Percentiles rank a stretch among this genome's conserved stretches.
Conservation (phyloP, 2,113 vertebrate genomes). For the Anhinga anhinga region DNA sequence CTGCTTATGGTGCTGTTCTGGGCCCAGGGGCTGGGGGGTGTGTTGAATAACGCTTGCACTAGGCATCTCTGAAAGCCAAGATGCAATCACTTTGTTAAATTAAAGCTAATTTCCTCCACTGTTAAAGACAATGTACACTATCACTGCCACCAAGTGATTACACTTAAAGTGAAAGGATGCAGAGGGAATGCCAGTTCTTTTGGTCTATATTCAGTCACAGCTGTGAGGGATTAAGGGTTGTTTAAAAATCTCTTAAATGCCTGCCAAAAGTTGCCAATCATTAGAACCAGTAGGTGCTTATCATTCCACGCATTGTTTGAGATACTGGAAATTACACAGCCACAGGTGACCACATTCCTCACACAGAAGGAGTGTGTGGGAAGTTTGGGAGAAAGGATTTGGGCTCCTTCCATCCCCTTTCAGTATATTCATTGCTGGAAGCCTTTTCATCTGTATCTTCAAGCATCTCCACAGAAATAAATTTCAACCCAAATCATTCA, state of each 20-base stretch:
- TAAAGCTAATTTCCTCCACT: conserved; percentile 47
- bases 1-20: background rate
- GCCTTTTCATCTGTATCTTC: background rate
- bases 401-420: background rate
- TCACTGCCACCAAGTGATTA: conserved; percentile 40
- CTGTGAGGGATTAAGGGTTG: conserved; percentile 41
- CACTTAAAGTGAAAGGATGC: conserved; percentile 54
- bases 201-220: conserved; percentile 16
- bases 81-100: conserved; percentile 47
- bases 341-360: background rate
- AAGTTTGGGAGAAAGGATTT: background rate
- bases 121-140: conserved; percentile 32
- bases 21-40: background rate
- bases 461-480: background rate
- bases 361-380: background rate
- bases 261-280: conserved; percentile 39
- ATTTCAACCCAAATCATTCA: background rate
- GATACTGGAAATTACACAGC: conserved; percentile 12
- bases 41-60: background rate
- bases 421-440: background rate
- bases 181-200: conserved; percentile 37
- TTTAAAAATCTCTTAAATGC: conserved; percentile 44
- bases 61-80: conserved; percentile 46
- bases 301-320: background rate
- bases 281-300: conserved; percentile 35